Evolutionary conservation across 2,113 vertebrate genomes (phyloP).

Genomic region (Cyprinodon tularosa): DNA sequence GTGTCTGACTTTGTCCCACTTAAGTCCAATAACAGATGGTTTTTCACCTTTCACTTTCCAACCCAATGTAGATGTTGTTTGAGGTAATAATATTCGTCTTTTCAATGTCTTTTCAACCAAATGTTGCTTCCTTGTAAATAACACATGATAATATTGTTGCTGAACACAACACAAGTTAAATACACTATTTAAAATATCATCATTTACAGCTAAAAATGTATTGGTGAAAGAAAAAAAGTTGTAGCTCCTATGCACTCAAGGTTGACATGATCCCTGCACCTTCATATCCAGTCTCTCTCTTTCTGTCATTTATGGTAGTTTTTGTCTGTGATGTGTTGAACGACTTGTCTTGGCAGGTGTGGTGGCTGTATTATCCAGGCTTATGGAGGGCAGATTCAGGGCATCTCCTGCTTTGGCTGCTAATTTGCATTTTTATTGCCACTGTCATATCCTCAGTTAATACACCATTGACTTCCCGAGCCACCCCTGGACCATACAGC

Average conservation of each 20-base stretch:
- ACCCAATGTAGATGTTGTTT: no score
- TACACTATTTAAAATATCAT: not conserved
- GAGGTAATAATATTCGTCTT: no score
- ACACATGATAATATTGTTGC: not conserved
- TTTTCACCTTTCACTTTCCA: no score
- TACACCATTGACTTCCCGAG: constrained; percentile 73
- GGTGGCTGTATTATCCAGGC: constrained; percentile 76
- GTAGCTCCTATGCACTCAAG: constrained; percentile 6
- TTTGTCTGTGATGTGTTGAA: constrained; percentile 65
- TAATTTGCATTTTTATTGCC: constrained; percentile 87
- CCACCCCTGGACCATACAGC: constrained; percentile 63
- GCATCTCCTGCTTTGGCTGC: constrained; percentile 68
- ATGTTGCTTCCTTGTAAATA: not conserved
- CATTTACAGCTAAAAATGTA: not conserved
- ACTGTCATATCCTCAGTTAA: constrained; percentile 77
- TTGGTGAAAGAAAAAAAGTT: not conserved
- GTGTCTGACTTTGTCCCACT: no score
- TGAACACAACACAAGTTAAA: not conserved
- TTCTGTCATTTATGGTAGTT: constrained; percentile 42
- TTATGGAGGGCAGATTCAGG: constrained; percentile 75
- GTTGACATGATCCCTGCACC: constrained; percentile 1
- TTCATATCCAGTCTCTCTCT: constrained; percentile 20
- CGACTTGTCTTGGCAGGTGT: constrained; percentile 69
- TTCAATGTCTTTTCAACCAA: no score
- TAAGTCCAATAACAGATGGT: no score